These are phyloP conservation scores for Euwallacea similis DNA, from an alignment of 1,140 invertebrate species.

Conservation along the genomic window DNA sequence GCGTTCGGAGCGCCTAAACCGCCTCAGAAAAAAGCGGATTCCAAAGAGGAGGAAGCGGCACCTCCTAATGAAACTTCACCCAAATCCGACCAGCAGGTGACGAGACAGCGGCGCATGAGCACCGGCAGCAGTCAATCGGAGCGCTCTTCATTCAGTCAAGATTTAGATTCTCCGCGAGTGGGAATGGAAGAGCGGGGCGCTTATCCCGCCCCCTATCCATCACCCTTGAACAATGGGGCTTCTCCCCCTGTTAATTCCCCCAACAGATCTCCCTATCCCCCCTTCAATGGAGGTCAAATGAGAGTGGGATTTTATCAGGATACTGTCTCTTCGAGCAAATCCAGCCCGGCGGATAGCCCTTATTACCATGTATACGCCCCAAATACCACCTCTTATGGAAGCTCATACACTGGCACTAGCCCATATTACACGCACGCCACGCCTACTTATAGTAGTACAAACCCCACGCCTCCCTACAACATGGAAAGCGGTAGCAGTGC, in stretches of 20 bases:
- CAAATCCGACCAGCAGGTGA: slow-evolving; percentile 57
- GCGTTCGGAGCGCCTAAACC: slow-evolving; percentile 81
- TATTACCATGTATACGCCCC: slow-evolving; percentile 63
- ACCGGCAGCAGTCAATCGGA: slow-evolving; percentile 75
- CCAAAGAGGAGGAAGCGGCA: slow-evolving; percentile 53
- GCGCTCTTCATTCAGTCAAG: slow-evolving; percentile 73
- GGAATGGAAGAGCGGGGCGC: slow-evolving; percentile 62
- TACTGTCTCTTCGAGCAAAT: slow-evolving; percentile 66
- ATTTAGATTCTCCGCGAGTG: slow-evolving; percentile 67
- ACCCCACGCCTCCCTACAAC: slow-evolving; percentile 46
- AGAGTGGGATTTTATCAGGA: slow-evolving; percentile 79
- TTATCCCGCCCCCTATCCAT: slow-evolving; percentile 67
- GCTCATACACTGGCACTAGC: slow-evolving; percentile 44
- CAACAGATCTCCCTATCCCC: slow-evolving; percentile 62
- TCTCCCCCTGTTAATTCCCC: slow-evolving; percentile 58
- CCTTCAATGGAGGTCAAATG: slow-evolving; percentile 70
- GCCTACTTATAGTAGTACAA: slow-evolving; percentile 49
- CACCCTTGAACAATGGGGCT: slow-evolving; percentile 60
- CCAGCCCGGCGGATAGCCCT: slow-evolving; percentile 64
- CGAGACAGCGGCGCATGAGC: slow-evolving; percentile 65
- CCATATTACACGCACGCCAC: slow-evolving; percentile 46
- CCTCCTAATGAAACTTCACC: slow-evolving; percentile 50
- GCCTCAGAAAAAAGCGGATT: slow-evolving; percentile 48
- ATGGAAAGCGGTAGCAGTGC: slow-evolving; percentile 36
- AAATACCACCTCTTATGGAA: slow-evolving; percentile 38